Conservation (phyloP, 2,888 invertebrate species). For the Papilio protenor region DNA sequence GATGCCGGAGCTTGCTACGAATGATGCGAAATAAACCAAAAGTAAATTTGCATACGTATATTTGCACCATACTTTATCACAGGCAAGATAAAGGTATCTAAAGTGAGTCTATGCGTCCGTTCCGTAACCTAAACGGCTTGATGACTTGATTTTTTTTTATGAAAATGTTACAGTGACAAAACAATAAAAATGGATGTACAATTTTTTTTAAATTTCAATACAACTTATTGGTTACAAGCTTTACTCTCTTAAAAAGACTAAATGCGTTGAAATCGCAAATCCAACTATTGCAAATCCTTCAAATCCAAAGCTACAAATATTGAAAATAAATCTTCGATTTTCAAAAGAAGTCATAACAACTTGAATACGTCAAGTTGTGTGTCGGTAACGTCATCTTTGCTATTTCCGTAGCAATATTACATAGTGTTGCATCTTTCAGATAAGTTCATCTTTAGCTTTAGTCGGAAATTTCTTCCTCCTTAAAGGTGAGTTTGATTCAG, state of each 20-base stretch:
- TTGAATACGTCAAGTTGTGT: neutral
- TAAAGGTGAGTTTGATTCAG: conserved; percentile 16
- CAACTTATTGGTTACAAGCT: neutral
- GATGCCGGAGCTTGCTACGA: neutral
- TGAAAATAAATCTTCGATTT: conserved; percentile 1
- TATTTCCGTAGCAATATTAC: neutral
- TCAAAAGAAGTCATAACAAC: conserved; percentile 13
- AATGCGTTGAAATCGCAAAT: neutral
- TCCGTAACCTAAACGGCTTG: neutral
- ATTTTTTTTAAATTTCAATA: neutral
- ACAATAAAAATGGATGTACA: neutral
- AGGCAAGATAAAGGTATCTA: too few species aligned
- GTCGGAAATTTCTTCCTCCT: neutral
- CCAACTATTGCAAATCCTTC: neutral
- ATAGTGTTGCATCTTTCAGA: neutral
- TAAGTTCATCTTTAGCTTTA: neutral
- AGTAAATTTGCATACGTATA: too few species aligned
- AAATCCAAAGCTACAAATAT: neutral
- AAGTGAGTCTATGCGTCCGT: neutral
- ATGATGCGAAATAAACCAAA: too few species aligned
- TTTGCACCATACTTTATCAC: too few species aligned
- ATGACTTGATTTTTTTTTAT: neutral
- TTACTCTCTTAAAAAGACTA: too few species aligned
- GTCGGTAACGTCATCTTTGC: neutral
- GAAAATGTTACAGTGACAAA: neutral